Conservation (phyloP, 2,113 vertebrate species). For the Poeciliopsis retropinna region DNA sequence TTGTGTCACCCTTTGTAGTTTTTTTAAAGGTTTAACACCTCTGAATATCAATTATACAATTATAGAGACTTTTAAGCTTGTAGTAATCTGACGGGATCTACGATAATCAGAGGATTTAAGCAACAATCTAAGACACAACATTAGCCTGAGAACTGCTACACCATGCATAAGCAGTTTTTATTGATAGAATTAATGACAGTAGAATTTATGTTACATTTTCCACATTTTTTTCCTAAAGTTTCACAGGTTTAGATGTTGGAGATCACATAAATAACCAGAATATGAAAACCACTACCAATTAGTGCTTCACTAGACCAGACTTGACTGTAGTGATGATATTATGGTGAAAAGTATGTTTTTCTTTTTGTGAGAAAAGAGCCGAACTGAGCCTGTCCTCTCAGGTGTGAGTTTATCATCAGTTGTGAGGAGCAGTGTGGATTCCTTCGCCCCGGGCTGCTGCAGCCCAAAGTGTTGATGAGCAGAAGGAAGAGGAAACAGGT, state of each 20-base stretch:
- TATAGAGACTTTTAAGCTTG: too few species aligned
- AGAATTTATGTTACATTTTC: too few species aligned
- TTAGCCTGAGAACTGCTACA: too few species aligned
- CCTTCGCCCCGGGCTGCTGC: conserved; percentile 44
- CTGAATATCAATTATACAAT: too few species aligned
- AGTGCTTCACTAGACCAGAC: background rate
- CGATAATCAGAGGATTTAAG: too few species aligned
- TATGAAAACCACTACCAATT: background rate
- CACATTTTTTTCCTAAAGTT: too few species aligned
- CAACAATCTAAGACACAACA: too few species aligned
- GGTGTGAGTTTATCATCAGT: conserved; percentile 74
- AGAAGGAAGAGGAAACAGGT: conserved; percentile 50
- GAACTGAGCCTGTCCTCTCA: conserved; percentile 36
- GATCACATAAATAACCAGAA: background rate
- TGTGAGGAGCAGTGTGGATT: conserved; percentile 62
- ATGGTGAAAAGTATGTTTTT: conserved; percentile 34
- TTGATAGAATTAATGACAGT: too few species aligned
- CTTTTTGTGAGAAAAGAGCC: conserved; percentile 36
- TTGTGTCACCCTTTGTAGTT: too few species aligned
- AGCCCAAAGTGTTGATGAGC: conserved; percentile 37
- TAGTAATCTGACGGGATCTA: too few species aligned
- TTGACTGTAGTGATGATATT: conserved; percentile 4
- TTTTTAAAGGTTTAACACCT: too few species aligned
- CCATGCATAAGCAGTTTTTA: too few species aligned
- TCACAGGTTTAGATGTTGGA: background rate